Base-by-base conservation (phyloP, 2,113 vertebrate genomes). In the Rhipidura dahli region DNA sequence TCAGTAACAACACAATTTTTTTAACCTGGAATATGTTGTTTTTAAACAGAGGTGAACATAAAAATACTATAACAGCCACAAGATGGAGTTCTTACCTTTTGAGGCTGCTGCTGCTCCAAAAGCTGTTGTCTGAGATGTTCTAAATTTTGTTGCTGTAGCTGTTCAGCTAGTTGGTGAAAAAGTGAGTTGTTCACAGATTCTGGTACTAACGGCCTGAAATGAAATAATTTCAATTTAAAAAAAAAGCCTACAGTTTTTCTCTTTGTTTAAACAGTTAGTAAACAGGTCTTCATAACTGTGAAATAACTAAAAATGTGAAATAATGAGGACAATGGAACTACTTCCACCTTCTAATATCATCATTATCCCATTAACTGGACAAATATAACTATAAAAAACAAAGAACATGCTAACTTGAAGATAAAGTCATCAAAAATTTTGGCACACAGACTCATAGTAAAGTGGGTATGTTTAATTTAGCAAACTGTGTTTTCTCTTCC, bases 51-150 rank as follows among this genome's bases (percentile, higher is more conserved):
- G 6, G 15, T 87, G 7, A 94, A 82, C 13, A 63, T 17, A 72
- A 76, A 76, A 65, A 87, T 83, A 94, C 60, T 37, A 39, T 4
- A 5, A 89, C 20, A 83, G 76, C 96, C 97, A 97, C 94, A 96
- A 96, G 97, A 80, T 94, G 96, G 94, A 87, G 92, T 53, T 87
- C 83, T 39, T 96, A 99, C 99, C 98, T 99, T 99, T 84, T 97
- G 97, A 87, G 98, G 98, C 82, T 97, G 98, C 79, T 98, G 98
- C 51, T 98, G 98, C 53, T 99, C 99, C 71, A 99, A 83, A 76
- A 99, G 98, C 88, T 99, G 99, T 61, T 99, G 99, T 92, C 99
- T 98, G 92, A 99, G 98, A 96, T 99, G 99, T 93, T 99, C 99
- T 73, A 99, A 97, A 94, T 99, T 99, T 96, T 99, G 99, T 83